Conservation (phyloP, 2,888 invertebrate species). For the Heliconius charithonia region DNA sequence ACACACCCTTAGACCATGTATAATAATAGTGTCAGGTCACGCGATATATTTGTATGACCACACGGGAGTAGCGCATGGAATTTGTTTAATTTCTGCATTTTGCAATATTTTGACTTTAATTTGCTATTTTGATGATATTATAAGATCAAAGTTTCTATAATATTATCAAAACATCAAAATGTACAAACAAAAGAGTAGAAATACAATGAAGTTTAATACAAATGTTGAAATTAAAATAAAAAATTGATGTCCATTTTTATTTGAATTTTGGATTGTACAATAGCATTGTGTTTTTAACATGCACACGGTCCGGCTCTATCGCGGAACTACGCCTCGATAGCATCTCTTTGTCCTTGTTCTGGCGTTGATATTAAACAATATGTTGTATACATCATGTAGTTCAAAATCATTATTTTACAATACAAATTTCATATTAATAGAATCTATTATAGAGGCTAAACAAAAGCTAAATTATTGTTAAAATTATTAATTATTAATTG, state of each 20-base stretch:
- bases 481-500: background rate
- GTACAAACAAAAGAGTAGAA: background rate
- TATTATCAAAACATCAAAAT: background rate
- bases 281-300: constrained; percentile 34
- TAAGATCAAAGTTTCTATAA: background rate
- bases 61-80: background rate
- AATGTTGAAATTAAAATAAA: constrained; percentile 24
- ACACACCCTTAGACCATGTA: constrained; percentile 53
- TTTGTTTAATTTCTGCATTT: background rate
- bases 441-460: background rate
- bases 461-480: background rate
- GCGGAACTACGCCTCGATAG: constrained; percentile 41
- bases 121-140: too few relatives aligned
- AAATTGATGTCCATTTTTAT: constrained; percentile 24
- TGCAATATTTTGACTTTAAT: too few relatives aligned
- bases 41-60: constrained; percentile 30
- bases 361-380: constrained; percentile 22
- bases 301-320: constrained; percentile 32
- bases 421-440: background rate
- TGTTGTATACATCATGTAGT: constrained; percentile 3
- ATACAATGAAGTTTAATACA: constrained; percentile 8
- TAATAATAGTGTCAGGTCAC: constrained; percentile 47
- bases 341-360: constrained; percentile 30
- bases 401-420: background rate
- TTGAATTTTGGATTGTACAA: constrained; percentile 15